These are phyloP conservation scores for Hormaphis cornu DNA, from an alignment of 1,140 invertebrate species.

Conservation along the genomic window DNA sequence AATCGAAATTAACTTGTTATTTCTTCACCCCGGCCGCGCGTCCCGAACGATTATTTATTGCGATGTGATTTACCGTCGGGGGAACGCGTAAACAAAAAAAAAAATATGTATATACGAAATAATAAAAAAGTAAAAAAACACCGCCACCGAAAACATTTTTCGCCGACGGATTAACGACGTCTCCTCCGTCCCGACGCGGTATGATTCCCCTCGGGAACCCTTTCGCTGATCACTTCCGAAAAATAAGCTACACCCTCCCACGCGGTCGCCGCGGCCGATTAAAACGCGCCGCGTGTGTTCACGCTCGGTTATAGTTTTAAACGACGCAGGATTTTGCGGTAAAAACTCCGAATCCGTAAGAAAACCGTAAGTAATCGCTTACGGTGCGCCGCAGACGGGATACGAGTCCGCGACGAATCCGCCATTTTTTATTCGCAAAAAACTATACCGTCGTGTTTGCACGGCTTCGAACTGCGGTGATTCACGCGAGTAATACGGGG, in stretches of 20 bases:
- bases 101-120: no score
- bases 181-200: neutral
- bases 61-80: constrained; percentile 3
- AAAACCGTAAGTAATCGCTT: no score
- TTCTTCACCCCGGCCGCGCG: neutral
- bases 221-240: constrained; percentile 12
- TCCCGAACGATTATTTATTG: constrained; percentile 17
- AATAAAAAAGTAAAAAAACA: neutral
- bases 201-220: constrained; percentile 19
- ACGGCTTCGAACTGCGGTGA: no score
- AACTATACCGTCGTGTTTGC: no score
- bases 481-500: no score
- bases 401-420: no score
- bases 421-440: no score
- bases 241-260: neutral
- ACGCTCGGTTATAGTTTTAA: neutral
- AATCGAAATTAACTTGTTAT: constrained; percentile 31
- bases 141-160: constrained; percentile 16
- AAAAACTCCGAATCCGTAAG: neutral
- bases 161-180: constrained; percentile 24
- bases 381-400: no score
- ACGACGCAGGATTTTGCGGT: neutral
- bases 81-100: no score
- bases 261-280: neutral
- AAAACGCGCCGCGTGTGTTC: neutral